Base-by-base conservation (phyloP, 1,140 invertebrate genomes). In the Drosophila mayri region DNA sequence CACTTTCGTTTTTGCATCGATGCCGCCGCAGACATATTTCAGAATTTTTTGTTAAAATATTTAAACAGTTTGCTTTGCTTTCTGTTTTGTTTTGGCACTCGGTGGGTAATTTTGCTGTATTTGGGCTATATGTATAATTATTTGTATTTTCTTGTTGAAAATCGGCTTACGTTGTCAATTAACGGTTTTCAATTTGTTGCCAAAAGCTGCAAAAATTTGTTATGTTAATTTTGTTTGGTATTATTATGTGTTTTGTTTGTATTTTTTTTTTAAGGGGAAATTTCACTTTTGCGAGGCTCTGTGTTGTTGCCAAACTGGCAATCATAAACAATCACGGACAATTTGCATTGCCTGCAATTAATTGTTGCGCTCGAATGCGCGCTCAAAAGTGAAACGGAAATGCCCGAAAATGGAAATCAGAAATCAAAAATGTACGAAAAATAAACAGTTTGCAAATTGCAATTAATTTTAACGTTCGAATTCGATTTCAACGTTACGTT, bases 311-410 rank as follows among this genome's bases (percentile, higher is more conserved):
- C 65, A 59, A 77, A 68, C 62, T 61, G 64, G 58, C 75, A 71
- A 52, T 78, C 59, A 79, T 73, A 62, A 78, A 63, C 57, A 73
- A 58, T 70, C 66, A 70, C 66, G 67, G 68, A 60, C 67, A 72
- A 73, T 73, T 73, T 73, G 58, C 63, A 68, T 73, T 82, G 74
- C 59, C 64, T 76, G 60, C 81, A 88, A 88, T 88, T 88, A 87
- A 84, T 84, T 90, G 80, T 81, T 88, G 64, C 81, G 85, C 85
- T 88, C 77, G 72, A 88, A 75, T 90, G 84, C 81, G 66, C 74
- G 37, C 61, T 66, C 47, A 49, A 62, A 83, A 81, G 63, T 47
- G 68, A 71, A 88, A 88, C 84, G 84, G 85, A 88, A 88, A 88
- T 84, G 81, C 52, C 64, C 71, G 63, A 74, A 76, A 66, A 76